Evolutionary conservation across 2,113 vertebrate genomes (phyloP), one percentile per base, ranked within the genome.

Genomic region (Sakesphorus luctuosus): DNA sequence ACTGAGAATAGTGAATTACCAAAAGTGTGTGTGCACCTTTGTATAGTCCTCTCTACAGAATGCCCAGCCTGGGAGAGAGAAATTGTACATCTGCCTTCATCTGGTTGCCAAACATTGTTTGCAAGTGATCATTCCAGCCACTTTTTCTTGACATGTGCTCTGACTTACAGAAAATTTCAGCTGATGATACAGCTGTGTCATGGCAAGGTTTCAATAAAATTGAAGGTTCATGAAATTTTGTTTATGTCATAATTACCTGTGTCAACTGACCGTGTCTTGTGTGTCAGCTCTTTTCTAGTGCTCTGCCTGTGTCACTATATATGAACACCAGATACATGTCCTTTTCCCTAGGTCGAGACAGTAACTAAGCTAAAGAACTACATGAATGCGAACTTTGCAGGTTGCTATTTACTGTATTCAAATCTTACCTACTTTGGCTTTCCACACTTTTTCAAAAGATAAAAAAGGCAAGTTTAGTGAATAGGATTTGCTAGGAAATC

Each of bases 21-120:
- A 10, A 33, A 59, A 56, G 18, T 5, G 3, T 59, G 19, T 2
- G 2, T 43, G 47, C 24, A 35, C 13, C 84, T 80, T 36, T 55
- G 8, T 24, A 5, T 23, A 35, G 11, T 72, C 8, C 26, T 65
- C 14, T 29, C 23, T 26, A 62, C n/a, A 31, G 35, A 46, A 74
- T 13, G 10, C 23, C 43, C 29, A 69, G 0, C 5, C 20, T 29
- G 16, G 4, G 10, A 5, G 28, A 62, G 3, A 28, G 21, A 65
- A 78, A 55, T 23, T 59, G 33, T 55, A 40, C 0, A 0, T 58
- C 8, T 58, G 13, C 18, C 38, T 90, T 73, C 36, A 14, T 20
- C 44, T 65, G 25, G 23, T 61, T 89, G 26, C 20, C 40, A 58
- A 66, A 87, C 43, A 28, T 23, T 43, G 28, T 72, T 65, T 82